Evolutionary conservation across 23 tunicate species (phyloP).

Genomic region (Halocynthia aurantium): DNA sequence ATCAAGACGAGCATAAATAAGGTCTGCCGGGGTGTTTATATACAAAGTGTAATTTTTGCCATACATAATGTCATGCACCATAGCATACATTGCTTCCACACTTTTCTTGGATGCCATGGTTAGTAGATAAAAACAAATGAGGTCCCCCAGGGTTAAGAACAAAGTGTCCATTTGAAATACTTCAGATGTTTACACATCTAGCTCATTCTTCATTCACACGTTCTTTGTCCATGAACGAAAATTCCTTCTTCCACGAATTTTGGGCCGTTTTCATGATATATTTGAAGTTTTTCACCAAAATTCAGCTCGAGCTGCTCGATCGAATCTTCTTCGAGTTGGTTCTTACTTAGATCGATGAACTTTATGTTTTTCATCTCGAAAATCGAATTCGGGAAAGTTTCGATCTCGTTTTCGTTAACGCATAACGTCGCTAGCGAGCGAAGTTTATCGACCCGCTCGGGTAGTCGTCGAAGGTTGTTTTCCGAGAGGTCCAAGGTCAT

Average conservation of each 20-base stretch:
- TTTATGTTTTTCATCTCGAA: background rate
- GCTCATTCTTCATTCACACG: background rate
- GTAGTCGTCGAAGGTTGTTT: background rate
- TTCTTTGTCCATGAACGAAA: background rate
- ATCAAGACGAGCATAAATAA: too few relatives aligned
- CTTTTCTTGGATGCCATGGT: too few relatives aligned
- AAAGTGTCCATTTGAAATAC: too few relatives aligned
- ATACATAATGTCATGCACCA: too few relatives aligned
- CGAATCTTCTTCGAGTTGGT: background rate
- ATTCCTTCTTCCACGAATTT: background rate
- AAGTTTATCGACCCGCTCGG: background rate
- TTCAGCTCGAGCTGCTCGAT: background rate
- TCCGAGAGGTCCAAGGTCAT: constrained; percentile 6
- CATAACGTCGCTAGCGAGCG: background rate
- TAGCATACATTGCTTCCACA: too few relatives aligned
- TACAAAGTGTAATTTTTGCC: too few relatives aligned
- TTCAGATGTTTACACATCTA: too few relatives aligned
- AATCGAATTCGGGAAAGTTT: background rate
- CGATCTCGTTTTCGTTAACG: background rate
- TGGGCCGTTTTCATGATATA: background rate
- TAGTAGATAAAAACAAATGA: too few relatives aligned
- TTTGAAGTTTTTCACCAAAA: background rate
- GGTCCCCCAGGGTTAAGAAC: too few relatives aligned
- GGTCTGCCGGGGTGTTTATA: too few relatives aligned
- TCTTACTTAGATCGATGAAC: background rate